Percentiles rank a stretch among this genome's conserved stretches.
These are phyloP conservation scores for Neomonachus schauinslandi DNA, from an alignment of 2,113 vertebrate species.

Conservation along the genomic window DNA sequence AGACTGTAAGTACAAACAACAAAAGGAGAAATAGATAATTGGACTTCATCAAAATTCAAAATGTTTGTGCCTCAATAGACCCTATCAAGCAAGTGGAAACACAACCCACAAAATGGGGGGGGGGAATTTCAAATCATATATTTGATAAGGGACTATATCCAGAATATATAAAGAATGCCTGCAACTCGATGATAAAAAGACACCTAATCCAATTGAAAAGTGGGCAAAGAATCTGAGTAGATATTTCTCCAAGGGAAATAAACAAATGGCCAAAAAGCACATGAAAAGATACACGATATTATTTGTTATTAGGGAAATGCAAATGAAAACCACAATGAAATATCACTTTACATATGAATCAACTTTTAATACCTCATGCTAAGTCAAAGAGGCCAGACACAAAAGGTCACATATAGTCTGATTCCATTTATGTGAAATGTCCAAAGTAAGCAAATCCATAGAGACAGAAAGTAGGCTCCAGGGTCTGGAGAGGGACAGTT, in stretches of 20 bases:
- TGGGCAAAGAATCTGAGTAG: background rate
- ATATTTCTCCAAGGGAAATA: background rate
- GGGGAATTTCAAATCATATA: background rate
- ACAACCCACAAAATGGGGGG: background rate
- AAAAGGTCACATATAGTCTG: background rate
- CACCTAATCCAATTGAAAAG: background rate
- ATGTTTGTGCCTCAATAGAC: background rate
- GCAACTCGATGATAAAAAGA: background rate
- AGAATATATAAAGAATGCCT: background rate
- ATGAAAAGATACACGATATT: background rate
- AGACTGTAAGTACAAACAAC: too few species aligned
- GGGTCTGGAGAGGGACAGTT: background rate
- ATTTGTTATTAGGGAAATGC: background rate
- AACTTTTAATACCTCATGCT: background rate
- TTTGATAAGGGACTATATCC: background rate
- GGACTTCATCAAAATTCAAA: too few species aligned
- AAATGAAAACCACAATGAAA: background rate
- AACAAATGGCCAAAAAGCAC: background rate
- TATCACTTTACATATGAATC: background rate
- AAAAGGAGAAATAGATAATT: too few species aligned
- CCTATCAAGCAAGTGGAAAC: background rate
- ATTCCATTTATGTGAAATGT: too few species aligned
- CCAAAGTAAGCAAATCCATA: too few species aligned
- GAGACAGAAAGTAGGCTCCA: background rate
- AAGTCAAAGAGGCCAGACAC: background rate